Evolutionary conservation across 2,888 invertebrate genomes (phyloP).

Genomic region (Euzetes globulus): DNA sequence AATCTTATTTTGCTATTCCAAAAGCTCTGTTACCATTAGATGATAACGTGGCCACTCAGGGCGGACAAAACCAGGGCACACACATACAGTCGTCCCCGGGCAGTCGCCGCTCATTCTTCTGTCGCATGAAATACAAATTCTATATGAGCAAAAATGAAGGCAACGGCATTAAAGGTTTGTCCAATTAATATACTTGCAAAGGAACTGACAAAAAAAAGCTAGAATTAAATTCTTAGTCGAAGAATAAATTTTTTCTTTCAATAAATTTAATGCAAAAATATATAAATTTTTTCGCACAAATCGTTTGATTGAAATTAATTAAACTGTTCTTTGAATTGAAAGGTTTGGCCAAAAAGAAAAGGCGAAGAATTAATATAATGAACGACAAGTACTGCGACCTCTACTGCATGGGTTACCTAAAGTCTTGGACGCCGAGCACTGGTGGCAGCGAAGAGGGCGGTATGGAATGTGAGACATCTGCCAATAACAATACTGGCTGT

Average conservation of each 20-base stretch:
- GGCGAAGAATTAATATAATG: slow-evolving; percentile 55
- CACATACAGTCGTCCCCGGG: slow-evolving; percentile 55
- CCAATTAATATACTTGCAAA: too few relatives aligned
- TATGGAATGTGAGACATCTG: slow-evolving; percentile 55
- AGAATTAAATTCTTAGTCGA: too few relatives aligned
- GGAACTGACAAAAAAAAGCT: too few relatives aligned
- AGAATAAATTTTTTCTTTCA: too few relatives aligned
- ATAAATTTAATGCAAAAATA: too few relatives aligned
- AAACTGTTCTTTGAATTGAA: slow-evolving; percentile 51
- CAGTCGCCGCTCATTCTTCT: slow-evolving; percentile 82
- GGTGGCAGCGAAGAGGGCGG: too few relatives aligned
- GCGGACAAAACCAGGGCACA: neutral
- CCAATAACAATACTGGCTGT: slow-evolving; percentile 65
- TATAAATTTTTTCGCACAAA: too few relatives aligned
- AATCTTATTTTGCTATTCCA: neutral
- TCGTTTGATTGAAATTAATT: too few relatives aligned
- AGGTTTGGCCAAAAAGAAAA: slow-evolving; percentile 46
- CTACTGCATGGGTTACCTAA: slow-evolving; percentile 85
- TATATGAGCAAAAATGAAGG: neutral
- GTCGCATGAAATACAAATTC: slow-evolving; percentile 77
- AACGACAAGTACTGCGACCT: slow-evolving; percentile 78
- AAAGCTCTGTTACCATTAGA: neutral
- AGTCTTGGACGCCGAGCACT: slow-evolving; percentile 80
- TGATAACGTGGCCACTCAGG: neutral
- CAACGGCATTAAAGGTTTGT: slow-evolving; percentile 44